Evolutionary conservation across 2,888 invertebrate species (phyloP).

Genomic region (Tachina lurida): DNA sequence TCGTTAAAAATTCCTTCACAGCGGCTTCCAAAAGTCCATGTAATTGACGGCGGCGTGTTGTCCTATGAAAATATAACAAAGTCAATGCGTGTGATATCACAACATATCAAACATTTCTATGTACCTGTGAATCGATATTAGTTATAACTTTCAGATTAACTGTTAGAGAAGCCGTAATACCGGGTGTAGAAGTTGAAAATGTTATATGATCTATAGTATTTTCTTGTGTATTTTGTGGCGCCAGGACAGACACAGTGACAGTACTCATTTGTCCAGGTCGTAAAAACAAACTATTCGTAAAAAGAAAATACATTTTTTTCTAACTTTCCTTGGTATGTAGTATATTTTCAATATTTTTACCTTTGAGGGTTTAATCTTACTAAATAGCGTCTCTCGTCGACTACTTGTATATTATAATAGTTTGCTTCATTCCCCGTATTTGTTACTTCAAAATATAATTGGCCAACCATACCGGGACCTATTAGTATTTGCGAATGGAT

Average conservation of each 20-base stretch:
- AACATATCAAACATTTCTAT: conserved; percentile 7
- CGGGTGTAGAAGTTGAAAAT: conserved; percentile 84
- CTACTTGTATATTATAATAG: conserved; percentile 85
- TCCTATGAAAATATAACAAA: conserved; percentile 79
- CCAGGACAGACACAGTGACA: conserved; percentile 84
- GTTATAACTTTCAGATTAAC: conserved; percentile 82
- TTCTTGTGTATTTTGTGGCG: conserved; percentile 83
- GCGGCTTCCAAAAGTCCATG: conserved; percentile 87
- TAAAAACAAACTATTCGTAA: conserved; percentile 76
- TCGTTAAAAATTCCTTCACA: conserved; percentile 84
- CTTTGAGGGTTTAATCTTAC: conserved; percentile 84
- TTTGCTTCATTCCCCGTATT: conserved; percentile 86
- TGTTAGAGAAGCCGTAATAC: conserved; percentile 81
- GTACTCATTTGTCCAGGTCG: conserved; percentile 84
- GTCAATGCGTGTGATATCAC: neutral
- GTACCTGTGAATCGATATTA: conserved; percentile 78
- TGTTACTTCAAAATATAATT: conserved; percentile 88
- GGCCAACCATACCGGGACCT: conserved; percentile 79
- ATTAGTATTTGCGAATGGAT: conserved; percentile 83
- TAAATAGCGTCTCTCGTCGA: conserved; percentile 85
- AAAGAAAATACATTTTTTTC: neutral
- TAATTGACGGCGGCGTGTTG: conserved; percentile 85
- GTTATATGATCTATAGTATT: conserved; percentile 86
- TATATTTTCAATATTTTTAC: conserved; percentile 79
- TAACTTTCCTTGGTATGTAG: neutral